Base-by-base conservation (phyloP, 2,797 vertebrate genomes). In the Etheostoma perlongum region DNA sequence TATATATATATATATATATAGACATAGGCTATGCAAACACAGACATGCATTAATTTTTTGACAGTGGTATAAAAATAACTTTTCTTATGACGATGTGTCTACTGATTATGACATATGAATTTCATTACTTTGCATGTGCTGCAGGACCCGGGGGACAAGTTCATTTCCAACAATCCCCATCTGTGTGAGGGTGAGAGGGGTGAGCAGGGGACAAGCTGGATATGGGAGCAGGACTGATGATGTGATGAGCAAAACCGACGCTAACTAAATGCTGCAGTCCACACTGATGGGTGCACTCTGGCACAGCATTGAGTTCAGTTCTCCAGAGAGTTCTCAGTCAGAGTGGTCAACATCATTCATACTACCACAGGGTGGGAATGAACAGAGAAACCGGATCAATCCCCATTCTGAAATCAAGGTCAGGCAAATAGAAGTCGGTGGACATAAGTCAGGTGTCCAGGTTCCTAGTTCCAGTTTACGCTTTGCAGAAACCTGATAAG, bases 221-320 rank as follows among this genome's bases (percentile, higher is more conserved):
- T 63, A 40, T 27, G 62, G 58, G 58, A 63, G 57, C 21, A n/a
- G 81, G 59, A 67, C n/a, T 72, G 68, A 60, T 33, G 27, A 58
- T 51, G 66, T 36, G 80, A 71, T 49, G 65, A 72, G 68, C 77
- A 53, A 46, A 67, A 64, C 77, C 44, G 55, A 89, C 81, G 68
- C 74, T 69, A 74, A 68, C 75, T 85, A 82, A 92, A 89, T 42
- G 84, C 84, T 81, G 74, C 80, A 85, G 88, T 87, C 84, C 76
- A 90, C 83, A 87, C 75, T 78, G 81, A 79, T 88, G 78, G 85
- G 72, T 72, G 80, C 78, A 83, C 83, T 84, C 76, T 84, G 77
- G 76, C 85, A 65, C 88, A 92, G 84, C 80, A 68, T 74, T 82
- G 74, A 79, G 67, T 52, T 84, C 61, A 66, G 70, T 64, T 71